Evolutionary conservation across 2,113 vertebrate genomes (phyloP).

Genomic region (Tetrax tetrax): DNA sequence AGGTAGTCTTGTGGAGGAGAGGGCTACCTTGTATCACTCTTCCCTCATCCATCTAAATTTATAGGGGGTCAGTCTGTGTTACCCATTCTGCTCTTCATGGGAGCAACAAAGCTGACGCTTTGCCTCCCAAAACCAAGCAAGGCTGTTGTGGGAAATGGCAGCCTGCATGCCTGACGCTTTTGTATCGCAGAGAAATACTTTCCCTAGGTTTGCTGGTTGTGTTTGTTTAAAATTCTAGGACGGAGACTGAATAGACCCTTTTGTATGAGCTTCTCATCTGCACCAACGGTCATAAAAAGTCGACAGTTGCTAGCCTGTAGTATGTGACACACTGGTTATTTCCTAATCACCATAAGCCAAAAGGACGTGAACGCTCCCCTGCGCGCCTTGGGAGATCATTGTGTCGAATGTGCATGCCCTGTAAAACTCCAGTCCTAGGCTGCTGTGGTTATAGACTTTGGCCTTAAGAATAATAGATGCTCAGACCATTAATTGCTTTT

Average conservation of each 20-base stretch:
- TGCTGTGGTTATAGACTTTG: constrained; percentile 50
- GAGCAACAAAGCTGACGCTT: constrained; percentile 3
- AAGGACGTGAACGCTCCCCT: neutral
- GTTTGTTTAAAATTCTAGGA: constrained; percentile 49
- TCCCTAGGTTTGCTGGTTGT: constrained; percentile 44
- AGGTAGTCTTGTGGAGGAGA: neutral
- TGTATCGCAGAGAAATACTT: constrained; percentile 22
- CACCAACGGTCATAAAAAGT: constrained; percentile 55
- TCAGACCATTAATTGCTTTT: constrained; percentile 59
- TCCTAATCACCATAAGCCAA: constrained; percentile 40
- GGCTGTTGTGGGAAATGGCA: constrained; percentile 46
- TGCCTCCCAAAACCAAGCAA: neutral
- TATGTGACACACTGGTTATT: constrained; percentile 49
- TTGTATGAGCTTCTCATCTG: constrained; percentile 60
- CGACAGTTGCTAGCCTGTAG: constrained; percentile 62
- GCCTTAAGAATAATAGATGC: constrained; percentile 57
- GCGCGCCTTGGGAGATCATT: constrained; percentile 51
- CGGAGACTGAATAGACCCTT: constrained; percentile 48
- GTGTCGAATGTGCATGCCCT: constrained; percentile 59
- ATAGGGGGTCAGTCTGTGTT: neutral
- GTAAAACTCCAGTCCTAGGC: constrained; percentile 46
- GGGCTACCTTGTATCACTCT: neutral
- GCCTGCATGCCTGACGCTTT: neutral
- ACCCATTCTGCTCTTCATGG: neutral
- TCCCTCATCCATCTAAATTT: neutral